Percentiles rank a stretch among this genome's conserved stretches.
Conservation (phyloP, 2,113 vertebrate genomes). For the Mesoclemmys tuberculata region DNA sequence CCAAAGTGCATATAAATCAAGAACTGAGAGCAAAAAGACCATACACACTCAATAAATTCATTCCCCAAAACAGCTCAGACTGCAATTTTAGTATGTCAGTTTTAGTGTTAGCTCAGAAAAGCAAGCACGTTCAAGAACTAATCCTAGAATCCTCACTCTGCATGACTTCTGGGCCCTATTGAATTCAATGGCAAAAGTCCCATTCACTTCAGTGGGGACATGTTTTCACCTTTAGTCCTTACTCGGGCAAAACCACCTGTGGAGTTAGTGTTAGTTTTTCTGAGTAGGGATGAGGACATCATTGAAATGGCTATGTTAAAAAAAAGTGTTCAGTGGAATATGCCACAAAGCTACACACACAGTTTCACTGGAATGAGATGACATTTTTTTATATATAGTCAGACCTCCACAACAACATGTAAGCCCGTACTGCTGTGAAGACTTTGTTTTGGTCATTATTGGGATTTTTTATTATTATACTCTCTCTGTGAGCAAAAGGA, state of each 20-base stretch:
- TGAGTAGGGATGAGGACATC: not conserved
- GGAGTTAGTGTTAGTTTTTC: not conserved
- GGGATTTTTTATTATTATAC: not conserved
- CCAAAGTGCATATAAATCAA: constrained; percentile 19
- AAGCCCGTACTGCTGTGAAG: not conserved
- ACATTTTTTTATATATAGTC: not conserved
- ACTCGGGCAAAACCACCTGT: not conserved
- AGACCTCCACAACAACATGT: not conserved
- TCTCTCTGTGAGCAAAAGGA: not conserved
- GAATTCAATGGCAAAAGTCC: not conserved
- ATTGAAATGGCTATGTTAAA: not conserved
- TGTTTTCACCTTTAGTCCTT: not conserved
- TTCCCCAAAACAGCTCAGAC: not conserved
- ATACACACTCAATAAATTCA: not conserved
- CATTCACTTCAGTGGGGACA: not conserved
- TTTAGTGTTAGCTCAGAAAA: not conserved
- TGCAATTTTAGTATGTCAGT: not conserved
- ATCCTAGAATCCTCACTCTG: not conserved
- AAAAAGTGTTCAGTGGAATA: not conserved
- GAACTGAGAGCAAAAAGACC: not conserved
- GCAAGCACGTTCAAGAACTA: not conserved
- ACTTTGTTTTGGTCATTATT: not conserved
- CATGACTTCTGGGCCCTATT: not conserved
- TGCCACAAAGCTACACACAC: not conserved
- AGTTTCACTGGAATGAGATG: not conserved